These are phyloP conservation scores for Bombus affinis DNA, from an alignment of 1,140 invertebrate genomes.

Conservation along the genomic window DNA sequence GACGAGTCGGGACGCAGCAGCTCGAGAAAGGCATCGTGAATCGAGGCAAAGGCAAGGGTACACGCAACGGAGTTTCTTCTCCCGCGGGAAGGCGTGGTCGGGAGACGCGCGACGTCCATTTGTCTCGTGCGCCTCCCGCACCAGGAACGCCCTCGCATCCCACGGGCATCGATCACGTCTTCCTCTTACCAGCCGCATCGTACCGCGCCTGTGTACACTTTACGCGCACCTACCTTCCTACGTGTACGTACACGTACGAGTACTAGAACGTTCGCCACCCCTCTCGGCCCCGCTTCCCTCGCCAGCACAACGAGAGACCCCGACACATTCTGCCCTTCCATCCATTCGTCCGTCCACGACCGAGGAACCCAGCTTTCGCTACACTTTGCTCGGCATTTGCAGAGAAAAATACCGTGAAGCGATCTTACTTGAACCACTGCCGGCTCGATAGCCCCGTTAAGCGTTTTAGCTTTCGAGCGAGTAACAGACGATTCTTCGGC, in stretches of 20 bases:
- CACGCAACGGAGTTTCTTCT: constrained; percentile 73
- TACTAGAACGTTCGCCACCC: constrained; percentile 2
- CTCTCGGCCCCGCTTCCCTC: background rate
- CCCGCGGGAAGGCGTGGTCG: constrained; percentile 79
- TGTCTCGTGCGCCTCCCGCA: constrained; percentile 83
- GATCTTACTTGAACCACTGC: background rate
- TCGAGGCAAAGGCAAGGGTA: constrained; percentile 49
- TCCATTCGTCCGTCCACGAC: constrained; percentile 26
- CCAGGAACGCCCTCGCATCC: constrained; percentile 83
- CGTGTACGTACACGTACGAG: constrained; percentile 47
- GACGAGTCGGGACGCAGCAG: constrained; percentile 7
- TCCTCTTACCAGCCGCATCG: constrained; percentile 73
- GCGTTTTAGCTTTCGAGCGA: background rate
- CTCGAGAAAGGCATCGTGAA: constrained; percentile 31
- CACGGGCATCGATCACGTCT: constrained; percentile 83
- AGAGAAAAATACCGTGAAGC: constrained; percentile 12
- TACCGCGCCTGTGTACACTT: constrained; percentile 63
- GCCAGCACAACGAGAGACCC: background rate
- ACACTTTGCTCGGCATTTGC: constrained; percentile 7
- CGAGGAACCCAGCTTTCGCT: constrained; percentile 26
- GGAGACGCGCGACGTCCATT: constrained; percentile 84
- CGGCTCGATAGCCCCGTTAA: background rate
- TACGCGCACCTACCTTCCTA: constrained; percentile 35
- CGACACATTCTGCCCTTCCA: constrained; percentile 42
- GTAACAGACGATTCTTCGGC: background rate